Evolutionary conservation across 1,140 invertebrate species (phyloP).

Genomic region (Hypothenemus hampei): DNA sequence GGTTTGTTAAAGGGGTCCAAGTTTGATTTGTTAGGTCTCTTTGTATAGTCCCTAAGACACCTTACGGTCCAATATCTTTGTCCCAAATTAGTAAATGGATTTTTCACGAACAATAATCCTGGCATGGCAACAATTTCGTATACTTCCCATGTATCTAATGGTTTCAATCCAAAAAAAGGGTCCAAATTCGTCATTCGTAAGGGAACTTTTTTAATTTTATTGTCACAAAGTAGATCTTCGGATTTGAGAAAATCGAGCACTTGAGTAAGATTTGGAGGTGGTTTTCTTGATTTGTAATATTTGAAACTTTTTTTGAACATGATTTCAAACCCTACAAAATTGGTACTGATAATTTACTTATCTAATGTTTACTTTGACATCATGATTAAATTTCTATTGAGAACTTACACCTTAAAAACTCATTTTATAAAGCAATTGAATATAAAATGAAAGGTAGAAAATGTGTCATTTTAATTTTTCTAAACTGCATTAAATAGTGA

Average conservation of each 20-base stretch:
- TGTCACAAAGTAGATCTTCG: no score
- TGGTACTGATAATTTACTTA: no score
- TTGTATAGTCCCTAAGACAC: conserved; percentile 72
- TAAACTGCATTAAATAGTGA: no score
- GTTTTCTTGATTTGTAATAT: conserved; percentile 54
- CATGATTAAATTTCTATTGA: no score
- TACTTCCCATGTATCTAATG: conserved; percentile 52
- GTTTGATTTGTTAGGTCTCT: conserved; percentile 73
- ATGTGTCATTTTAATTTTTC: no score
- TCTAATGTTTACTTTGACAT: no score
- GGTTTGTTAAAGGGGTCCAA: conserved; percentile 57
- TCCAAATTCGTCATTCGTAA: conserved; percentile 10
- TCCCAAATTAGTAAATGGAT: conserved; percentile 73
- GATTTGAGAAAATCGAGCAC: conserved; percentile 55
- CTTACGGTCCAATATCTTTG: conserved; percentile 79
- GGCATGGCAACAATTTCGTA: conserved; percentile 54
- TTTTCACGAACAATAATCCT: conserved; percentile 71
- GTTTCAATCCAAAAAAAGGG: conserved; percentile 48
- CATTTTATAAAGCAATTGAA: no score
- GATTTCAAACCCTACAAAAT: no score
- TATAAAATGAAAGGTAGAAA: no score
- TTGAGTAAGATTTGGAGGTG: conserved; percentile 47
- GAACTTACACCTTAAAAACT: no score
- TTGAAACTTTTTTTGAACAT: conserved; percentile 58
- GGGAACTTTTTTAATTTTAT: conserved; percentile 9